Evolutionary conservation across 2,113 vertebrate genomes (phyloP).

Genomic region (Tenebrosternarchus preto): DNA sequence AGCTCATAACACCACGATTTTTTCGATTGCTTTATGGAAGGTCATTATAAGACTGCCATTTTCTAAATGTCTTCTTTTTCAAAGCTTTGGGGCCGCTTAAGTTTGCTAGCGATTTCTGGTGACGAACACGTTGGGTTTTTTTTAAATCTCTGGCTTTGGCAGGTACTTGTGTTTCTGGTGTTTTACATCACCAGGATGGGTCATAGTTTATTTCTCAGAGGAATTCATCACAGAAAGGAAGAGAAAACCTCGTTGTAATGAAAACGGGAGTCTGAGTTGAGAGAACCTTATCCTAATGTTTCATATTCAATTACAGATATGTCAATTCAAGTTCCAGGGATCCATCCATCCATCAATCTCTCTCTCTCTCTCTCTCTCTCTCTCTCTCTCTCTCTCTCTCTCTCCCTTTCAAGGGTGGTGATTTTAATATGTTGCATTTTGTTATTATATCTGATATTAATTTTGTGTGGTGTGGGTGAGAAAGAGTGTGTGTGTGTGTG

Average conservation of each 20-base stretch:
- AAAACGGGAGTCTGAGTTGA: background rate
- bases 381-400: background rate
- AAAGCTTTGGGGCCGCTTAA: too few relatives aligned
- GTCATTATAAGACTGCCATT: too few relatives aligned
- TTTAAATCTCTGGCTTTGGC: too few relatives aligned
- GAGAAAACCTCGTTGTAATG: too few relatives aligned
- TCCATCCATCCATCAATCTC: background rate
- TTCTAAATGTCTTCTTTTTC: too few relatives aligned
- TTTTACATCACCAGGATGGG: too few relatives aligned
- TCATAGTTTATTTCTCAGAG: background rate
- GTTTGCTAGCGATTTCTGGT: too few relatives aligned
- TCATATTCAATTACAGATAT: background rate
- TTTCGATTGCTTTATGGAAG: too few relatives aligned
- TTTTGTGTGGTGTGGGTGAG: slow-evolving; percentile 10
- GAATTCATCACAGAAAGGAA: background rate
- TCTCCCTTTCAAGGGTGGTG: background rate
- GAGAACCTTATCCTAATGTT: background rate
- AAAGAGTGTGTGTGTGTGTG: slow-evolving; percentile 17
- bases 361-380: background rate
- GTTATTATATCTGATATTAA: background rate
- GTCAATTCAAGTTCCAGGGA: background rate
- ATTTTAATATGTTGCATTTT: background rate
- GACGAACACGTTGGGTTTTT: too few relatives aligned
- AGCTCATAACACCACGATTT: too few relatives aligned
- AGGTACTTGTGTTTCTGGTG: too few relatives aligned